phyloP scores from a whole-genome alignment of 2,888 invertebrate genomes.

The Phymatocera aterrima region DNA sequence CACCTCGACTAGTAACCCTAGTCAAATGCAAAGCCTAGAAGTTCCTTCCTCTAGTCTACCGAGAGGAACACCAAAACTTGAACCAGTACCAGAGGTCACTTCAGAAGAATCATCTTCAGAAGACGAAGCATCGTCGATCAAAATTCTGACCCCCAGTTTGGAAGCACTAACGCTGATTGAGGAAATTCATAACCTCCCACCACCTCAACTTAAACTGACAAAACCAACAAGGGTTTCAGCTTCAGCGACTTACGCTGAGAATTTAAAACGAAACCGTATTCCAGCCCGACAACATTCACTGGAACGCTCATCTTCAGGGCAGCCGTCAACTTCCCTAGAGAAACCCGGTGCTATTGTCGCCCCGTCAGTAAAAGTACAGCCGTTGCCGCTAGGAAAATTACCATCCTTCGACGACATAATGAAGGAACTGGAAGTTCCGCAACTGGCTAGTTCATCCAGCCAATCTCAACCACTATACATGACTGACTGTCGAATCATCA shows the following conservation, averaged over 20 bases:
- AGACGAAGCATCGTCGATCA: background rate
- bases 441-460: background rate
- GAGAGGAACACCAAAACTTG: background rate
- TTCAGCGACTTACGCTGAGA: background rate
- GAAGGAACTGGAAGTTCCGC: slow-evolving; percentile 21
- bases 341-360: slow-evolving; percentile 25
- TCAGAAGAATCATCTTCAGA: background rate
- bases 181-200: slow-evolving; percentile 4
- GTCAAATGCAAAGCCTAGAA: background rate
- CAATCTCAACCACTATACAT: background rate
- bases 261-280: background rate
- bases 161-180: background rate
- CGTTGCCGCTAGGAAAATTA: background rate
- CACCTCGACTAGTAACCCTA: background rate
- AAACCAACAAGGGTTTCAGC: background rate
- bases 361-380: slow-evolving; percentile 45
- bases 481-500: slow-evolving; percentile 36
- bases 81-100: background rate
- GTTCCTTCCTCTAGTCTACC: background rate
- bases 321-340: background rate
- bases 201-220: background rate
- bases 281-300: background rate
- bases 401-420: slow-evolving; percentile 17
- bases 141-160: background rate
- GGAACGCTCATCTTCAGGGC: background rate